These are phyloP conservation scores for Drosophila pruinosa DNA, from an alignment of 1,140 invertebrate genomes.

Conservation along the genomic window DNA sequence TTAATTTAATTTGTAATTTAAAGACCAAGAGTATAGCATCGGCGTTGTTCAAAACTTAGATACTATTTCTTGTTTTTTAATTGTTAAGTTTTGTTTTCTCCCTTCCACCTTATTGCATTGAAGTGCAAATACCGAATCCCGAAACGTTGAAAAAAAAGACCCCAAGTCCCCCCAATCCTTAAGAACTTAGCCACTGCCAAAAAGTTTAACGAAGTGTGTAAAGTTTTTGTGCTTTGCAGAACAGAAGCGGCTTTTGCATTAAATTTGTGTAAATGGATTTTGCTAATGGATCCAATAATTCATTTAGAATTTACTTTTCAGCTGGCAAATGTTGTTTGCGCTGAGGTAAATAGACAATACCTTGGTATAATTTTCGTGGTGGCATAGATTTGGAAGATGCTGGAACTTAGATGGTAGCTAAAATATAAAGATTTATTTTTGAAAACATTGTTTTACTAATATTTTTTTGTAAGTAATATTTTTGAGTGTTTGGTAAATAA, in stretches of 20 bases:
- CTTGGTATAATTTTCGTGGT: conserved; percentile 66
- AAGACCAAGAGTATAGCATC: neutral
- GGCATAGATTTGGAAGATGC: neutral
- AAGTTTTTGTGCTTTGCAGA: conserved; percentile 57
- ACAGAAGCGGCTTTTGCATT: conserved; percentile 69
- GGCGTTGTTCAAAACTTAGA: neutral
- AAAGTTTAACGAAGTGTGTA: conserved; percentile 78
- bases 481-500: no score
- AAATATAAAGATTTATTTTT: no score
- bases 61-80: conserved; percentile 64
- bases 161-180: neutral
- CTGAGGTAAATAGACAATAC: conserved; percentile 70
- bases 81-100: conserved; percentile 73
- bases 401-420: neutral
- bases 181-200: conserved; percentile 33
- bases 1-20: no score
- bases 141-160: neutral
- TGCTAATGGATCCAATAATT: conserved; percentile 83
- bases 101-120: neutral
- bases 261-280: conserved; percentile 82
- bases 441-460: no score
- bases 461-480: no score
- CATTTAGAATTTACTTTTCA: conserved; percentile 80
- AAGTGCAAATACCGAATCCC: conserved; percentile 21
- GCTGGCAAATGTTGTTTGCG: conserved; percentile 73